These are phyloP conservation scores for Alligator mississippiensis DNA, from an alignment of 2,113 vertebrate species.

Conservation along the genomic window DNA sequence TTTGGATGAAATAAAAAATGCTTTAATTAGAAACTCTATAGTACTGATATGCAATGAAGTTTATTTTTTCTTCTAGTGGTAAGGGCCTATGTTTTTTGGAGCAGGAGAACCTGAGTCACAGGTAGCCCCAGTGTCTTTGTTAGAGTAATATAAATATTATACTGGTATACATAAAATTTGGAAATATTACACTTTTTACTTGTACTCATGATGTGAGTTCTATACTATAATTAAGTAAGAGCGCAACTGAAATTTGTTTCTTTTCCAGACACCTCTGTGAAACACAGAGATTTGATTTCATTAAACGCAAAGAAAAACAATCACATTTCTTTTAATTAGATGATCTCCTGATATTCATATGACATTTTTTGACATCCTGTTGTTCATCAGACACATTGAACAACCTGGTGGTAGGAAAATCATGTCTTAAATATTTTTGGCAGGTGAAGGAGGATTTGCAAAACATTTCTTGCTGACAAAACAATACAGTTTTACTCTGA, in stretches of 20 bases:
- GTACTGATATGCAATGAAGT: background rate
- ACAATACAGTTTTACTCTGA: slow-evolving; percentile 40
- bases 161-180: background rate
- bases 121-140: background rate
- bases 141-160: slow-evolving; percentile 6
- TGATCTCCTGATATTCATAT: slow-evolving; percentile 56
- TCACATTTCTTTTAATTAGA: slow-evolving; percentile 57
- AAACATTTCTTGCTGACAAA: slow-evolving; percentile 50
- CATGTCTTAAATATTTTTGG: slow-evolving; percentile 56
- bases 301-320: slow-evolving; percentile 51
- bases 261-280: slow-evolving; percentile 22
- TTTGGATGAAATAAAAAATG: slow-evolving; percentile 19
- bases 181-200: background rate
- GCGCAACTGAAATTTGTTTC: background rate
- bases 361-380: slow-evolving; percentile 40
- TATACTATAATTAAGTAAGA: slow-evolving; percentile 1
- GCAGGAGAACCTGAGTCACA: background rate
- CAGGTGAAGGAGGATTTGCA: slow-evolving; percentile 46
- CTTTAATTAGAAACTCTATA: background rate
- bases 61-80: background rate
- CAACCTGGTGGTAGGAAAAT: slow-evolving; percentile 58
- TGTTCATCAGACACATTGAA: slow-evolving; percentile 42
- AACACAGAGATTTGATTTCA: background rate
- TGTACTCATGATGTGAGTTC: background rate
- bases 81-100: slow-evolving; percentile 6